phyloP scores from a whole-genome alignment of 2,888 invertebrate genomes.

The Gortyna flavago region DNA sequence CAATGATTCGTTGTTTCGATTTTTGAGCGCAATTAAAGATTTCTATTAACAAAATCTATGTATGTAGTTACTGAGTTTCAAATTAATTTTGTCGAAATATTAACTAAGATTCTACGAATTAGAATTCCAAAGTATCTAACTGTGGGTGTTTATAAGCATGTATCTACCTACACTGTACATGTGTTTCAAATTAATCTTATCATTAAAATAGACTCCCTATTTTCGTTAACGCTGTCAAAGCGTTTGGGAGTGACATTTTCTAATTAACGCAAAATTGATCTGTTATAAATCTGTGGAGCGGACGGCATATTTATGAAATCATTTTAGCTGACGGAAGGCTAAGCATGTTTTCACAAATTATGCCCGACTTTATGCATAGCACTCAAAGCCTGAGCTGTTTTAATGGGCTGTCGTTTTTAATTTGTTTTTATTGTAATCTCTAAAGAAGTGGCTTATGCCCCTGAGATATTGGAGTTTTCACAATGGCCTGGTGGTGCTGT shows the following conservation, averaged over 20 bases:
- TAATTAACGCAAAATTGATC: constrained; percentile 62
- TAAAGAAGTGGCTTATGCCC: constrained; percentile 20
- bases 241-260: constrained; percentile 59
- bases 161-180: constrained; percentile 3
- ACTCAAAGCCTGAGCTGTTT: constrained; percentile 47
- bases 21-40: neutral
- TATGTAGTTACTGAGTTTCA: neutral
- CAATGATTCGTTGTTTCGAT: neutral
- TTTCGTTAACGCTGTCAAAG: constrained; percentile 57
- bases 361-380: constrained; percentile 51
- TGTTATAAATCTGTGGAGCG: constrained; percentile 56
- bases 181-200: constrained; percentile 56
- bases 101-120: neutral
- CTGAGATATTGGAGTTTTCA: constrained; percentile 22
- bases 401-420: constrained; percentile 49
- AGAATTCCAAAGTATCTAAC: neutral
- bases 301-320: constrained; percentile 48
- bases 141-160: neutral
- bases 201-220: constrained; percentile 37
- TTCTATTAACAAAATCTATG: neutral
- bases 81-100: neutral
- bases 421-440: constrained; percentile 50
- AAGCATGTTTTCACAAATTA: constrained; percentile 58
- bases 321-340: constrained; percentile 55
- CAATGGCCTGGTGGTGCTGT: neutral